Percentiles rank a stretch among this genome's conserved stretches.
Conservation (phyloP, 1,140 invertebrate species). For the Apis dorsata region DNA sequence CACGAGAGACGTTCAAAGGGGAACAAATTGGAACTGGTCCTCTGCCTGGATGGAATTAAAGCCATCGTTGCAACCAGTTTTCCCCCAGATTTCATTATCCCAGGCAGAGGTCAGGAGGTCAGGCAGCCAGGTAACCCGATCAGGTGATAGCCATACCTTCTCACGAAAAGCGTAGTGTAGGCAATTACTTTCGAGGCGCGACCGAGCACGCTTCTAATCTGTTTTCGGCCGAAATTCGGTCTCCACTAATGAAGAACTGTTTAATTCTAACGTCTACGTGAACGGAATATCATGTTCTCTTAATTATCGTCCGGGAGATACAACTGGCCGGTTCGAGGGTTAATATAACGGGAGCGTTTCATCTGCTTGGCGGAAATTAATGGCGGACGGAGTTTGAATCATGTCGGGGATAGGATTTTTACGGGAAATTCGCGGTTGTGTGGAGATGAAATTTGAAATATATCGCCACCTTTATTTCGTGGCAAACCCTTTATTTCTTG, state of each 20-base stretch:
- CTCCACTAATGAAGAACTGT: slow-evolving; percentile 58
- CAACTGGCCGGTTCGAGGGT: too few species aligned
- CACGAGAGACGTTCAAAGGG: slow-evolving; percentile 3
- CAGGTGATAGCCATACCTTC: slow-evolving; percentile 33
- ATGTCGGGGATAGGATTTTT: too few species aligned
- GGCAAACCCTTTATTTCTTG: too few species aligned
- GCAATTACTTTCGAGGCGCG: slow-evolving; percentile 56
- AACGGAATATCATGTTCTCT: neutral
- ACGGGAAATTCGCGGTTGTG: too few species aligned
- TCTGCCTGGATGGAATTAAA: slow-evolving; percentile 37
- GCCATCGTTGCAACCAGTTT: slow-evolving; percentile 10
- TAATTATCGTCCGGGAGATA: slow-evolving; percentile 10
- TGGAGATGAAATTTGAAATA: too few species aligned
- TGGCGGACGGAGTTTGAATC: neutral
- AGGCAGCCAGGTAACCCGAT: slow-evolving; percentile 42
- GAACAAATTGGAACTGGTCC: slow-evolving; percentile 36
- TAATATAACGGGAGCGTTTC: neutral
- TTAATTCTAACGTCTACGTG: slow-evolving; percentile 55
- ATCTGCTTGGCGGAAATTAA: neutral
- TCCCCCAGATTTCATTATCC: slow-evolving; percentile 46
- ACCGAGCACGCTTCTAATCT: slow-evolving; percentile 59
- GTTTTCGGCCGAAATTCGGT: slow-evolving; percentile 62
- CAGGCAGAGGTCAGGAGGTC: slow-evolving; percentile 45
- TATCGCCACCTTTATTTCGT: too few species aligned
- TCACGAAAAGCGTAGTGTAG: slow-evolving; percentile 33